Evolutionary conservation across 37 sponge, comb jelly and placozoan genomes (phyloP), one percentile per base, ranked within the genome.

Genomic region (Ephydatia muelleri): DNA sequence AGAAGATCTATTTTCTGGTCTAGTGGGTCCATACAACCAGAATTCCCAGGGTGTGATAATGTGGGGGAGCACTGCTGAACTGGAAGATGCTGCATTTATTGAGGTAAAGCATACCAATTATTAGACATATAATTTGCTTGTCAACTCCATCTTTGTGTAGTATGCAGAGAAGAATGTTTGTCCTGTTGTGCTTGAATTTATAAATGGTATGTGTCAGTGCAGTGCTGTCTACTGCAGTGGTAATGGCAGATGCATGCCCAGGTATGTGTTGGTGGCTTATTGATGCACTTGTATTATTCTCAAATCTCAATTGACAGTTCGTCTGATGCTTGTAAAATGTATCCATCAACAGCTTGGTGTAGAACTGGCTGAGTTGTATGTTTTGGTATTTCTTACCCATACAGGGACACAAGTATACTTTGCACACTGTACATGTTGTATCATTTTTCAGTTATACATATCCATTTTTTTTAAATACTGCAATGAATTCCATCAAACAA

Each of bases 191-290:
- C 12, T 27, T 28, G 27, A 28, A 28, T 79, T 64, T 33, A 64
- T 33, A 22, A 38, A 38, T 22, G 38, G 36, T 6, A 72, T 83
- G 84, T 83, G 84, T 67, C 35, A 75, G 76, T 83, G 84, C 33
- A 83, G 84, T 43, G 37, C 74, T 36, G 31, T 26, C 5, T 70
- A 83, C 84, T 83, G 84, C 76, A 57, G 28, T 57, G 84, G 84
- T 26, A 67, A 75, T 64, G 84, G 84, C 3, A 64, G 84, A 31
- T 83, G 84, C 39, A 83, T 83, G 65, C 84, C 84, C 8, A 83
- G 84, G 84, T 83, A 82, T n/a, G 19, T 38, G 38, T 64, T 3
- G 76, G 12, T 1, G 16, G 19, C 19, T 19, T 57, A 16, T 57
- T 19, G 12, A 16, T 57, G 19, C 1, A 57, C n/a, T n/a, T 57